These are phyloP conservation scores for Papilio demoleus DNA, from an alignment of 2,888 invertebrate genomes.

Conservation along the genomic window DNA sequence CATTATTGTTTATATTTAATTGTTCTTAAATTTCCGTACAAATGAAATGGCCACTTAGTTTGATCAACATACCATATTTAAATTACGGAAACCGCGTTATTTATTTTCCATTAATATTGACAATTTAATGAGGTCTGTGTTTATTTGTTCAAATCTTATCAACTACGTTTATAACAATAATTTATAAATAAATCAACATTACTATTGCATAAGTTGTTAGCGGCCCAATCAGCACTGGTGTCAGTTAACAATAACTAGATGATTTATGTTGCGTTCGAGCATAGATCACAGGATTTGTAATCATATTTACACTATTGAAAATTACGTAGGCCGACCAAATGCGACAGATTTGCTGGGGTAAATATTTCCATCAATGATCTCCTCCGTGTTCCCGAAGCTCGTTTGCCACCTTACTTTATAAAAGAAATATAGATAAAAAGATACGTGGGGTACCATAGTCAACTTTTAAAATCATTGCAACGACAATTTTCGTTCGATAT, in stretches of 20 bases:
- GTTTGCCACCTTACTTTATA: too few species aligned
- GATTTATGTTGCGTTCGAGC: constrained; percentile 34
- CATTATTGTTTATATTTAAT: constrained; percentile 6
- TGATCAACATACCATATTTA: not conserved
- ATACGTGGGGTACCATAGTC: too few species aligned
- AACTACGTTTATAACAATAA: not conserved
- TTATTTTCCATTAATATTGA: not conserved
- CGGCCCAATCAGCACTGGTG: constrained; percentile 37
- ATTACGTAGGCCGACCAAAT: not conserved
- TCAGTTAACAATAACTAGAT: constrained; percentile 26
- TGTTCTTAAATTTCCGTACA: not conserved
- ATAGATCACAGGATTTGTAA: constrained; percentile 25
- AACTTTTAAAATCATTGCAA: too few species aligned
- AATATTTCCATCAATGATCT: too few species aligned
- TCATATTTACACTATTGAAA: constrained; percentile 23
- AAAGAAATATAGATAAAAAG: too few species aligned
- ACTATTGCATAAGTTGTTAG: constrained; percentile 36
- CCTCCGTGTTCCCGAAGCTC: too few species aligned
- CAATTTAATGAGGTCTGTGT: not conserved
- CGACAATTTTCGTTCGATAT: too few species aligned
- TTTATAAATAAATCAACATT: constrained; percentile 5
- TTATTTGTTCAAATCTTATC: not conserved
- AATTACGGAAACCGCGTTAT: not conserved
- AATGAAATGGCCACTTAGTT: not conserved
- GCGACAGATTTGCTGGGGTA: not conserved